Evolutionary conservation across 2,797 vertebrate genomes (phyloP).

Genomic region (Tolypeutes matacus): DNA sequence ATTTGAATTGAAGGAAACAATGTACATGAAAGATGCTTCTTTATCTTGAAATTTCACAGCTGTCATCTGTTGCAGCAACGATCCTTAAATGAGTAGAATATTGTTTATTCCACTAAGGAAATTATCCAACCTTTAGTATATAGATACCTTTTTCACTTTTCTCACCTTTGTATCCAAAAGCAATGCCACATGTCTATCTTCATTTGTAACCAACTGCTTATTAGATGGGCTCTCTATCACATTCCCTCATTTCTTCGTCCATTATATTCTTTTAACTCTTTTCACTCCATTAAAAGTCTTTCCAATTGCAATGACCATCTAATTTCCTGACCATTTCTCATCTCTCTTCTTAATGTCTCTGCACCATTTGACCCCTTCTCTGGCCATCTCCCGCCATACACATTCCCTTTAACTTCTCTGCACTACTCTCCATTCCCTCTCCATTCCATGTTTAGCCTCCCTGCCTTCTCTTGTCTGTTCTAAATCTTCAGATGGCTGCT

Average conservation of each 20-base stretch:
- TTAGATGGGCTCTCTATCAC: not conserved
- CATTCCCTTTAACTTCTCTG: not conserved
- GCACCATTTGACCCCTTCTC: not conserved
- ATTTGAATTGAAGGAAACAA: constrained; percentile 72
- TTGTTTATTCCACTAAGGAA: constrained; percentile 65
- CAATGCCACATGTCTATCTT: not conserved
- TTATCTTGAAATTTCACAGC: constrained; percentile 65
- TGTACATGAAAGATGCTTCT: constrained; percentile 55
- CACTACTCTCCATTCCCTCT: accelerated
- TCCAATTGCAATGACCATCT: not conserved
- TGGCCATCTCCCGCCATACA: not conserved
- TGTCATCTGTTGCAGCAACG: constrained; percentile 64
- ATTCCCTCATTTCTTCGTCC: accelerated
- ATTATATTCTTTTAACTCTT: not conserved
- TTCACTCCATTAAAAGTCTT: not conserved
- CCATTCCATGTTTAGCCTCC: not conserved
- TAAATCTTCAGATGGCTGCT: not conserved
- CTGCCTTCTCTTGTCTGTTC: not conserved
- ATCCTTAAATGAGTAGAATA: constrained; percentile 30
- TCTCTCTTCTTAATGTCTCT: not conserved
- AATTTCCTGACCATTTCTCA: not conserved
- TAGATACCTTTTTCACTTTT: constrained; percentile 8
- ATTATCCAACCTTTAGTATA: not conserved
- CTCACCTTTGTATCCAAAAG: constrained; percentile 27
- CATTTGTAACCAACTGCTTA: not conserved